Evolutionary conservation across 2,888 invertebrate genomes (phyloP).

Genomic region (Drymonia ruficornis): DNA sequence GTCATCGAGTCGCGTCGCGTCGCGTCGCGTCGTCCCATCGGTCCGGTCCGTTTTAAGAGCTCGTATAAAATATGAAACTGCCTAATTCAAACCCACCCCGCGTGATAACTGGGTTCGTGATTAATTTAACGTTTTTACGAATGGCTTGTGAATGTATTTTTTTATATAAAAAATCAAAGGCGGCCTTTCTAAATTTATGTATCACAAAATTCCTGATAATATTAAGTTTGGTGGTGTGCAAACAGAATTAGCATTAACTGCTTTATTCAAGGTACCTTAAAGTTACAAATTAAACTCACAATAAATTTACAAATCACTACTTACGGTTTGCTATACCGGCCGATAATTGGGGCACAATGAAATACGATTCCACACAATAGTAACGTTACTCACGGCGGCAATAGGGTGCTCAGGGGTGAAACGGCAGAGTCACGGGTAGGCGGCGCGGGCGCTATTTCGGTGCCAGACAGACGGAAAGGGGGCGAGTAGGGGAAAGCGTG

Average conservation of each 20-base stretch:
- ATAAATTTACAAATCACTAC: neutral
- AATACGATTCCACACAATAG: neutral
- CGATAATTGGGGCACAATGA: neutral
- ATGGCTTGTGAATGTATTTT: too few relatives aligned
- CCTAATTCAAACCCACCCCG: neutral
- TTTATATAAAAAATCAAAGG: too few relatives aligned
- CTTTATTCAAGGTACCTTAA: too few relatives aligned
- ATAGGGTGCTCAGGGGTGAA: neutral
- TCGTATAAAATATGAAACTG: conserved; percentile 1
- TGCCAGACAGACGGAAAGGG: conserved; percentile 1
- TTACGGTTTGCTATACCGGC: neutral
- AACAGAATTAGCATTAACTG: too few relatives aligned
- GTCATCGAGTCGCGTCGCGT: neutral
- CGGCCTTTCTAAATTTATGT: too few relatives aligned
- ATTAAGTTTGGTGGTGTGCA: too few relatives aligned
- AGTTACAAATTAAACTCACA: neutral
- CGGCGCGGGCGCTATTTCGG: neutral
- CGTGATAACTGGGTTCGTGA: neutral
- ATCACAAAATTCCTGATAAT: too few relatives aligned
- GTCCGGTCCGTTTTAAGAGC: neutral
- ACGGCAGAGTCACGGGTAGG: conserved; percentile 1
- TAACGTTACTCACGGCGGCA: neutral
- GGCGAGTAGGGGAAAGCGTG: neutral
- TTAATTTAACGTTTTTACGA: neutral
- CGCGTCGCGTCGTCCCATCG: too few relatives aligned